Evolutionary conservation across 2,888 invertebrate species (phyloP).

Genomic region (Lydus trimaculatus): DNA sequence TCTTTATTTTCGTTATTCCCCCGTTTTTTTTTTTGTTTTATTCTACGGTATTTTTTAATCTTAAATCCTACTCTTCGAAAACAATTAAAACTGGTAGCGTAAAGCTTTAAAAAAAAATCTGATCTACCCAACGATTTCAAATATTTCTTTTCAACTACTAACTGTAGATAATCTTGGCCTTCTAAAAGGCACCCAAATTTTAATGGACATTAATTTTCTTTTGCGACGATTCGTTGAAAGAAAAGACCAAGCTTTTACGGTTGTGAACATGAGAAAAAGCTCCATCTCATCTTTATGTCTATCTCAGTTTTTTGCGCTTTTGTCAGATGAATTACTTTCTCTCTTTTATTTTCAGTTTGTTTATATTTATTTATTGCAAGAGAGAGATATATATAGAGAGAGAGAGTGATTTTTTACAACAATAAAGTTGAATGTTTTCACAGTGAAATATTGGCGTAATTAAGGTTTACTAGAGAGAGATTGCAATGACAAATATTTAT

Average conservation of each 20-base stretch:
- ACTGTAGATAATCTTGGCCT: conserved; percentile 9
- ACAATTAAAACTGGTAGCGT: background rate
- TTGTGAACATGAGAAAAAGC: background rate
- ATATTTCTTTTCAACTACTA: background rate
- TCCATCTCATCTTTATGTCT: background rate
- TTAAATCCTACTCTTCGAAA: background rate
- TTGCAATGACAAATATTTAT: conserved; percentile 9
- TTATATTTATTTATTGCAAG: background rate
- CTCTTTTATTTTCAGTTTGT: background rate
- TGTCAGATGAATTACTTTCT: background rate
- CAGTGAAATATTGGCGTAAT: background rate
- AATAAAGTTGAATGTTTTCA: conserved; percentile 3
- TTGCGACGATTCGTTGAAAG: background rate
- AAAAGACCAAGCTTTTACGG: background rate
- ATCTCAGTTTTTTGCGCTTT: background rate
- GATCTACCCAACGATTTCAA: background rate
- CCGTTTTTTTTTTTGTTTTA: too few species aligned
- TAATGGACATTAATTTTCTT: conserved; percentile 28
- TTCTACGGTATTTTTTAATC: background rate
- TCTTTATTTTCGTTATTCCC: background rate
- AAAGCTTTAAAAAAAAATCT: background rate
- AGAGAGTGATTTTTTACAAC: background rate
- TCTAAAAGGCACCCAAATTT: conserved; percentile 22
- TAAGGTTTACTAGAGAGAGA: background rate
- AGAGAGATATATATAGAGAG: too few species aligned